A percentile compares a stretch with the other conserved stretches of the same genome.
Evolutionary conservation across 53 echinoderm and acorn worm genomes (phyloP).

Genomic region (Echinometra lucunter): DNA sequence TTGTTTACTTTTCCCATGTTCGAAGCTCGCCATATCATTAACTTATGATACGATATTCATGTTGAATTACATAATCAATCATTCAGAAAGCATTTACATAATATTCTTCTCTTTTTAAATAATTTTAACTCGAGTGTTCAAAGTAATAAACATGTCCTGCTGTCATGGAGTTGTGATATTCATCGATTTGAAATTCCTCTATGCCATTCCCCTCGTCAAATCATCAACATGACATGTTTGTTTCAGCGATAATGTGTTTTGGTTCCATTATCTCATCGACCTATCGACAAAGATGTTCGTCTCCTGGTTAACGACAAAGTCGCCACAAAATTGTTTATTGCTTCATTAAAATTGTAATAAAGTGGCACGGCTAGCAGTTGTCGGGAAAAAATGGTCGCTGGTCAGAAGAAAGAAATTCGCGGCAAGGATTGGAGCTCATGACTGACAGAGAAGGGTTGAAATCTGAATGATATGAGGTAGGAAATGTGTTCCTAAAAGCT

Average conservation of each 20-base stretch:
- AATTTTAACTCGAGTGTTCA: neutral
- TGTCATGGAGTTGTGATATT: neutral
- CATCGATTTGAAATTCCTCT: slow-evolving; percentile 25
- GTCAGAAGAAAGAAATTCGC: no score
- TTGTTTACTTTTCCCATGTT: neutral
- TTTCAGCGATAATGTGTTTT: slow-evolving; percentile 2
- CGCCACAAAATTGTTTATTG: neutral
- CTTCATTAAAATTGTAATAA: neutral
- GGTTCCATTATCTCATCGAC: slow-evolving; percentile 15
- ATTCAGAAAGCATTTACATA: no score
- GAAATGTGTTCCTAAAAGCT: no score
- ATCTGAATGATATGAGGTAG: no score
- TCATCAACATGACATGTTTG: slow-evolving; percentile 13
- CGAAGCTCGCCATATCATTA: neutral
- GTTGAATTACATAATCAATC: no score
- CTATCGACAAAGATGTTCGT: slow-evolving; percentile 10
- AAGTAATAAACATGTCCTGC: neutral
- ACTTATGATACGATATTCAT: no score
- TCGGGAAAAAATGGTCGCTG: neutral
- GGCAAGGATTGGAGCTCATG: no score
- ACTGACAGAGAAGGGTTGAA: no score
- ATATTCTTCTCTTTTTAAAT: no score
- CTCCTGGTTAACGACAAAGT: neutral
- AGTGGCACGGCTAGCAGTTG: neutral
- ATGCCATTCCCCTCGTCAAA: neutral